phyloP scores from a whole-genome alignment of 1,140 invertebrate species.

The Cepaea nemoralis region DNA sequence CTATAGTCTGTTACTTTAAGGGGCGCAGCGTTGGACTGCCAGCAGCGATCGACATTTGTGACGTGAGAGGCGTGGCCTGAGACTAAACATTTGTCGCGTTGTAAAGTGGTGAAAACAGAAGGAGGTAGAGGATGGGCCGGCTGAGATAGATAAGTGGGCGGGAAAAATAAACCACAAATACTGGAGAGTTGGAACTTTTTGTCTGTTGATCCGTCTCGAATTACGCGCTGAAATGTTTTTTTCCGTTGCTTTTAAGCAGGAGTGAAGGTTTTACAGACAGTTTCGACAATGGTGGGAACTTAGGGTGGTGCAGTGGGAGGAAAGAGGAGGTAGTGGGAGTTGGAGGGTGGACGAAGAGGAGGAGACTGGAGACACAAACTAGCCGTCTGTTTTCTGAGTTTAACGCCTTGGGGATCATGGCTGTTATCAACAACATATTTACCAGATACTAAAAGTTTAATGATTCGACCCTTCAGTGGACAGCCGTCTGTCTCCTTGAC shows the following conservation, averaged over 20 bases:
- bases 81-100: background rate
- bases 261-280: background rate
- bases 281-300: background rate
- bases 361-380: background rate
- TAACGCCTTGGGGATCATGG: background rate
- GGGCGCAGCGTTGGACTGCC: background rate
- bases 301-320: background rate
- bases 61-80: background rate
- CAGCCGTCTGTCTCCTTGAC: too few relatives aligned
- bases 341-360: background rate
- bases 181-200: too few relatives aligned
- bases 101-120: background rate
- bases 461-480: too few relatives aligned
- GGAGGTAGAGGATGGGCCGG: background rate
- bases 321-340: too few relatives aligned
- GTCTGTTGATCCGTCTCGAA: too few relatives aligned
- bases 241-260: background rate
- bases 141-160: background rate
- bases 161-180: background rate
- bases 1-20: too few relatives aligned
- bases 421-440: too few relatives aligned
- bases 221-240: background rate
- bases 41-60: background rate
- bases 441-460: too few relatives aligned
- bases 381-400: background rate